Percentiles rank a stretch among this genome's conserved stretches.
phyloP scores from a whole-genome alignment of 2,113 vertebrate genomes.

The Anseranas semipalmata region DNA sequence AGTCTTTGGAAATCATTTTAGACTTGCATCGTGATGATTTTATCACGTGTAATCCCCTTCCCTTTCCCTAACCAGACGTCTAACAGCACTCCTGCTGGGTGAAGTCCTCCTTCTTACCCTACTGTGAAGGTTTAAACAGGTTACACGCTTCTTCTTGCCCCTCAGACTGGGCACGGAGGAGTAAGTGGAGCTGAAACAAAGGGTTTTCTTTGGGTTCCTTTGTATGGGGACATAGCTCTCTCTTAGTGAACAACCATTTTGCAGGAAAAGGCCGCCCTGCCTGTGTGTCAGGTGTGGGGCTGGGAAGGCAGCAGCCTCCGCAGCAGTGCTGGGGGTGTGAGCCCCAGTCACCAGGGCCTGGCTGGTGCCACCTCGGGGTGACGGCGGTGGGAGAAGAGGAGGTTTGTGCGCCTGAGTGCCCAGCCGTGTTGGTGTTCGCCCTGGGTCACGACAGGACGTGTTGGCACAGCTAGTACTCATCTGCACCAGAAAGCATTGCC shows the following conservation, averaged over 20 bases:
- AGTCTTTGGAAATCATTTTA: not conserved
- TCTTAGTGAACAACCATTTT: too few species aligned
- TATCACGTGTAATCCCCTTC: not conserved
- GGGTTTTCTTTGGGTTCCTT: too few species aligned
- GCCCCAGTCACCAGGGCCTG: not conserved
- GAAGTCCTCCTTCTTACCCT: not conserved
- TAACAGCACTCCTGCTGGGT: not conserved
- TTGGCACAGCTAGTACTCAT: not conserved
- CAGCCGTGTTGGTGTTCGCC: not conserved
- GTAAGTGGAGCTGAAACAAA: not conserved
- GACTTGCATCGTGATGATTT: not conserved
- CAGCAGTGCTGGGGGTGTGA: not conserved
- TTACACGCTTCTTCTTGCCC: not conserved
- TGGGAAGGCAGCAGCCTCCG: not conserved
- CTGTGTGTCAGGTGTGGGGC: too few species aligned
- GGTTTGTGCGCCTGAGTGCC: not conserved
- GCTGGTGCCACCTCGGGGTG: not conserved
- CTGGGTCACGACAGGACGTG: not conserved
- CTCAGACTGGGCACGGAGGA: not conserved
- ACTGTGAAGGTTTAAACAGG: not conserved
- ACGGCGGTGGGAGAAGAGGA: not conserved
- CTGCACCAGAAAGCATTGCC: not conserved
- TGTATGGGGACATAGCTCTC: not conserved
- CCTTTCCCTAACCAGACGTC: not conserved
- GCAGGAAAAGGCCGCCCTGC: too few species aligned